Evolutionary conservation across 2,797 vertebrate species (phyloP), one percentile per base, ranked within the genome.

Genomic region (Lagodon rhomboides): DNA sequence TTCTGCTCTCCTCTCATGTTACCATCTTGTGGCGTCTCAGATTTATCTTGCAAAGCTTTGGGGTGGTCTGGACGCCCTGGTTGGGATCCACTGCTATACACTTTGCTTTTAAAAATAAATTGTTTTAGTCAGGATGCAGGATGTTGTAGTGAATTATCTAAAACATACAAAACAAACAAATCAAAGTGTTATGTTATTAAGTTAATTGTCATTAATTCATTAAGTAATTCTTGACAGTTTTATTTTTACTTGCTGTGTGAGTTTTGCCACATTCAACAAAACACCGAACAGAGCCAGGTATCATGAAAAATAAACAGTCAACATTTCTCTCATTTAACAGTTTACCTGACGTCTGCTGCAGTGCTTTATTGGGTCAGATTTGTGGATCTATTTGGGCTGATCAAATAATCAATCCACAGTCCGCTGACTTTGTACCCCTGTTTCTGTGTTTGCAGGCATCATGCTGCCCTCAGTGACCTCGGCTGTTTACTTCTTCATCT

Each of bases 381-480:
- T 38, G 34, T 38, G 34, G 34, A 38, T 38, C 34, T 38, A 10
- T 38, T 38, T 38, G 34, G 34, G 34, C 34, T 55, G 10, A 15
- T 49, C 23, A 63, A 34, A 51, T 56, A 3, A 63, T 20, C 8
- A 12, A 64, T 23, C 16, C 13, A 0, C 44, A 6, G 25, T 22
- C 55, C 44, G 25, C 47, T 69, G 53, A 72, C 22, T 55, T 34
- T 12, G 5, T 17, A 0, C 74, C 22, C 1, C 16, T 60, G 16
- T 67, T 22, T 23, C 34, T 60, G 41, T 61, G 6, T 75, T 58
- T 58, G 9, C 92, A 99, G 98, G 98, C 67, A 97, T 99, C 95
- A 98, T 97, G 96, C 91, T 99, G 83, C 98, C 98, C 17, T 99
- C 98, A 12, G 80, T 99, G 95, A 99, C 97, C 43, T 99, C 98